These are phyloP conservation scores for Pyrocoelia pectoralis DNA, from an alignment of 2,888 invertebrate genomes.

Conservation along the genomic window DNA sequence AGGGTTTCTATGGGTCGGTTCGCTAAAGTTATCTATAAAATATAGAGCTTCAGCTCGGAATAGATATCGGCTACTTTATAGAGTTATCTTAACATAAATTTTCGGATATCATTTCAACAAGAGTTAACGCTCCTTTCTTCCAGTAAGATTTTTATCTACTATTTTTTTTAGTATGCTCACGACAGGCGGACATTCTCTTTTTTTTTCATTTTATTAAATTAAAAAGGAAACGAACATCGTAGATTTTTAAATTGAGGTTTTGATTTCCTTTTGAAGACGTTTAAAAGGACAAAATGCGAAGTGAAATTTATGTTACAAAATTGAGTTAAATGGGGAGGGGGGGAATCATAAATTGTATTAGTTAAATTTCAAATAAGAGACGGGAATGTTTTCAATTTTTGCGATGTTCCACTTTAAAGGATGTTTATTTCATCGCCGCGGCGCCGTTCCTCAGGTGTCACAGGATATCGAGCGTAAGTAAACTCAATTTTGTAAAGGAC, in stretches of 20 bases:
- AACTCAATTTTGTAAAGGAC: too few relatives aligned
- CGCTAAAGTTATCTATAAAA: constrained; percentile 10
- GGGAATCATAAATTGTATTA: neutral
- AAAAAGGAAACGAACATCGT: neutral
- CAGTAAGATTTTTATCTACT: constrained; percentile 1
- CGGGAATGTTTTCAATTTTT: constrained; percentile 4
- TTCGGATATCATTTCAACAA: constrained; percentile 6
- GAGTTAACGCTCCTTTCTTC: constrained; percentile 7
- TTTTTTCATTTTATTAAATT: neutral
- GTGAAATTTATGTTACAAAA: neutral
- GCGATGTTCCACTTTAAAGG: too few relatives aligned
- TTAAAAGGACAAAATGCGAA: neutral
- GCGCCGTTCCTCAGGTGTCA: too few relatives aligned
- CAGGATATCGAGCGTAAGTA: too few relatives aligned
- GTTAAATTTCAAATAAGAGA: neutral
- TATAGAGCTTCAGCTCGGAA: constrained; percentile 7
- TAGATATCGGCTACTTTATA: constrained; percentile 10
- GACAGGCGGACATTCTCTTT: neutral
- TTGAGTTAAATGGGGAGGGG: neutral
- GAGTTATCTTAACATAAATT: constrained; percentile 11
- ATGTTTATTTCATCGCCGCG: too few relatives aligned
- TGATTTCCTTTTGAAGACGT: constrained; percentile 4
- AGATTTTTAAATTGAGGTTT: constrained; percentile 1
- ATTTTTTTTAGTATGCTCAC: neutral
- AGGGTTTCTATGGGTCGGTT: constrained; percentile 9